Conservation (phyloP, 2,113 vertebrate genomes). For the Phrynocephalus versicolor region DNA sequence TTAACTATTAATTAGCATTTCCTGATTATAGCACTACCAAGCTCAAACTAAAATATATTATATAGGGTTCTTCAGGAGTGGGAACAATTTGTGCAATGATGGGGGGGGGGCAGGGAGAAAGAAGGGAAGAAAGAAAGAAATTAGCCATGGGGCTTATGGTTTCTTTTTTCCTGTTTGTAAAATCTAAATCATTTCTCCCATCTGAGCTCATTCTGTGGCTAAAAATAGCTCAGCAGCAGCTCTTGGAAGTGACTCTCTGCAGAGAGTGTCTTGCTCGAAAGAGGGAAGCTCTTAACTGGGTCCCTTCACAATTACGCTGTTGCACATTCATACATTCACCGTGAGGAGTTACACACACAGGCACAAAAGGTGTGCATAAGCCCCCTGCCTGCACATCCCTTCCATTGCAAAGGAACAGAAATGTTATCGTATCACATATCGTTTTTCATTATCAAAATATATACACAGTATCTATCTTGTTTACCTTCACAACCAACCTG, state of each 20-base stretch:
- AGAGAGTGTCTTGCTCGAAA: neutral
- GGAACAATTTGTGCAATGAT: neutral
- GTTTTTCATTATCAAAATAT: neutral
- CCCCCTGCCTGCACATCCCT: neutral
- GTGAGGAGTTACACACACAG: neutral
- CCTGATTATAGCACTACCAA: neutral
- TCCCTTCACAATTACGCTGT: neutral
- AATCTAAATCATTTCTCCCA: constrained; percentile 6
- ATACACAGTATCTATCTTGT: neutral
- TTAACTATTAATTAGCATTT: neutral
- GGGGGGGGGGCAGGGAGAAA: no score
- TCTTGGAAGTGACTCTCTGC: constrained; percentile 2
- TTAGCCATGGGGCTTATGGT: neutral
- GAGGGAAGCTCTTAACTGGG: neutral
- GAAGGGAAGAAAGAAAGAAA: constrained; percentile 1
- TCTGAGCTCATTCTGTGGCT: constrained; percentile 17
- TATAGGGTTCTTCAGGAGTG: neutral
- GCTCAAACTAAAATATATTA: neutral
- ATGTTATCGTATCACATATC: neutral
- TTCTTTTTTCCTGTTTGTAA: neutral
- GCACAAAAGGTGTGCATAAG: neutral
- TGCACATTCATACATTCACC: neutral
- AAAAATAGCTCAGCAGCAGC: constrained; percentile 22
- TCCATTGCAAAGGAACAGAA: neutral
- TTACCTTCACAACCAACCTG: neutral